Evolutionary conservation across 2,797 vertebrate species (phyloP).

Genomic region (Calcarius lapponicus): DNA sequence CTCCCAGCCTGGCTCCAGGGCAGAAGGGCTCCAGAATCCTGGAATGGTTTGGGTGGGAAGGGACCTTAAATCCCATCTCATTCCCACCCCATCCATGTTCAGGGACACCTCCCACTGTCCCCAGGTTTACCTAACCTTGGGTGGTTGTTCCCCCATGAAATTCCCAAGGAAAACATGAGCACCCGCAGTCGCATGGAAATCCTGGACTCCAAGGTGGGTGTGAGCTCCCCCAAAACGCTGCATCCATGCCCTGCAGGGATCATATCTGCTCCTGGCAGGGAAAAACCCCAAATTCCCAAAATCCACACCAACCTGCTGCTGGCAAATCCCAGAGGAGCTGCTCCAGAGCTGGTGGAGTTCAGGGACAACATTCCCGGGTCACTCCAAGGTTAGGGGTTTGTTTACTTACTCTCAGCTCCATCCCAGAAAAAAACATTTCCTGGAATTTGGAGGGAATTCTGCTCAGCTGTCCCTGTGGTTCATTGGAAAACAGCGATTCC

Average conservation of each 20-base stretch:
- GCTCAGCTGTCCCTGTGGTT: background rate
- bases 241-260: rapidly evolving
- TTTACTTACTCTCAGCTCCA: background rate
- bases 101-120: background rate
- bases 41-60: background rate
- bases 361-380: background rate
- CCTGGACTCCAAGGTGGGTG: rapidly evolving
- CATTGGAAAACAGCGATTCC: rapidly evolving
- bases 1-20: too few species aligned
- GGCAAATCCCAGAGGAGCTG: background rate
- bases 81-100: background rate
- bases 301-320: background rate
- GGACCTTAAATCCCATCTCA: background rate
- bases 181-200: rapidly evolving
- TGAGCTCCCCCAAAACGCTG: too few species aligned
- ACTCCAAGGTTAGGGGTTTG: background rate
- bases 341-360: background rate
- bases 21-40: background rate
- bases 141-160: background rate
- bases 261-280: background rate
- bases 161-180: background rate
- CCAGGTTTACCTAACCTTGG: background rate
- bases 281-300: background rate
- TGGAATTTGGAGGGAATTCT: background rate
- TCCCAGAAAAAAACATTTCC: background rate